phyloP scores from a whole-genome alignment of 2,113 vertebrate species.

The Clinocottus analis region DNA sequence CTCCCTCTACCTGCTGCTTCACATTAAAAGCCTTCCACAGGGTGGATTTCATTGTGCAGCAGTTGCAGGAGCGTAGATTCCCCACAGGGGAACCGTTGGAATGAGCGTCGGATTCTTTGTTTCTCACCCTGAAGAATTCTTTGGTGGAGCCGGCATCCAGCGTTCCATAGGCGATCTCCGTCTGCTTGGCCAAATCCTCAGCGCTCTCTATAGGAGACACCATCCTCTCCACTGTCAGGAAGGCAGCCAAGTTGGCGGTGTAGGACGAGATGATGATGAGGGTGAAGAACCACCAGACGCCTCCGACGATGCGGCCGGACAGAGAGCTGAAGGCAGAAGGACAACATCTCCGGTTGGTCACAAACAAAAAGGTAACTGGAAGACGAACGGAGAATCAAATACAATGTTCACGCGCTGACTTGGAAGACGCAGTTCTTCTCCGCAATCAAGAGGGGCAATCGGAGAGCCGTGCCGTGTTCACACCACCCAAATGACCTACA shows the following conservation, averaged over 20 bases:
- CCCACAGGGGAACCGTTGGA: not conserved
- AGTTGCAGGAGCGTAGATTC: no score
- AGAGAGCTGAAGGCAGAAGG: constrained; percentile 87
- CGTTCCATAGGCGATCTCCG: constrained; percentile 97
- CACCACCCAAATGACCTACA: constrained; percentile 65
- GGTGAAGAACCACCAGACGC: constrained; percentile 99
- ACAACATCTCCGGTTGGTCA: constrained; percentile 2
- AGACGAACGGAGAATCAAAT: constrained; percentile 13
- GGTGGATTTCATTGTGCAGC: not conserved
- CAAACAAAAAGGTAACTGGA: not conserved
- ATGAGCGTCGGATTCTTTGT: not conserved
- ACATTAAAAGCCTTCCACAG: not conserved
- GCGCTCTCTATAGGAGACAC: constrained; percentile 99
- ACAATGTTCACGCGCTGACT: not conserved
- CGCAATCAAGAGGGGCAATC: constrained; percentile 58
- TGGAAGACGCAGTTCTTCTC: constrained; percentile 24
- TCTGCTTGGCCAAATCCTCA: constrained; percentile 98
- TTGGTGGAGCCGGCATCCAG: constrained; percentile 97
- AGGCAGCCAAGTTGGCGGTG: constrained; percentile 98
- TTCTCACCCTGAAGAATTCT: constrained; percentile 96
- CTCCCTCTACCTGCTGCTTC: not conserved
- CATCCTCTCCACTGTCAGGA: constrained; percentile 99
- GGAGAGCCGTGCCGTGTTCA: constrained; percentile 51
- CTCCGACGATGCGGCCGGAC: constrained; percentile 96
- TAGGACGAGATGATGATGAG: constrained; percentile 99